phyloP scores from a whole-genome alignment of 2,113 vertebrate genomes.

The Sialia sialis region DNA sequence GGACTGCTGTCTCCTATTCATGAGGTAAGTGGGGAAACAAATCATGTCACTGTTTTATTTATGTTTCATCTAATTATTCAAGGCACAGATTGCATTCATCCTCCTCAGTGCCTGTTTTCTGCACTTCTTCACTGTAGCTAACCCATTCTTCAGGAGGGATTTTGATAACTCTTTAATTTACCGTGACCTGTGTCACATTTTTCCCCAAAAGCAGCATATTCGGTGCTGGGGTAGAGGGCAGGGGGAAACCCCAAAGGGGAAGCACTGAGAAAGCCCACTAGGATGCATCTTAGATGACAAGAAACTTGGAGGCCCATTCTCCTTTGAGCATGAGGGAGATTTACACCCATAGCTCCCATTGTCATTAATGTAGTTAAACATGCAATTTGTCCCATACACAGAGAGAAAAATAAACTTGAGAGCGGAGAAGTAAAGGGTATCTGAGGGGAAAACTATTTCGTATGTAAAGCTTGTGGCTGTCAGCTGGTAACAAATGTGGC shows the following conservation, averaged over 20 bases:
- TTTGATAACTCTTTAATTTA: neutral
- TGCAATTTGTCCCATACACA: neutral
- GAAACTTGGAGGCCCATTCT: neutral
- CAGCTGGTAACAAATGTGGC: constrained; percentile 41
- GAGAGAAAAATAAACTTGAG: constrained; percentile 56
- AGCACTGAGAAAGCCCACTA: neutral
- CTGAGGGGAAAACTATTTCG: constrained; percentile 51
- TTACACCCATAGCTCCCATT: constrained; percentile 2
- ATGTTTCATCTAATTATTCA: constrained; percentile 17
- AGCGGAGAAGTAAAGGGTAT: constrained; percentile 59
- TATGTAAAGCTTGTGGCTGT: constrained; percentile 44
- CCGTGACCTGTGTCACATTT: neutral
- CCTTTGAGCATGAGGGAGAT: constrained; percentile 9
- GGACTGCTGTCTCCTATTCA: neutral
- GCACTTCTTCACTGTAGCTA: neutral
- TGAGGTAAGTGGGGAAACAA: constrained; percentile 12
- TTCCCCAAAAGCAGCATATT: neutral
- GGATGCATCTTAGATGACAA: neutral
- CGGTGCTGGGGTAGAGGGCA: neutral
- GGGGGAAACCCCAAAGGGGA: neutral
- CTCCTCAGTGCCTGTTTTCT: neutral
- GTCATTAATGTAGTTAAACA: constrained; percentile 15
- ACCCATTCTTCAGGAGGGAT: neutral
- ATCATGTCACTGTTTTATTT: constrained; percentile 30
- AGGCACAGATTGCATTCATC: neutral